Evolutionary conservation across 1,140 invertebrate genomes (phyloP).

Genomic region (Sitodiplosis mosellana): DNA sequence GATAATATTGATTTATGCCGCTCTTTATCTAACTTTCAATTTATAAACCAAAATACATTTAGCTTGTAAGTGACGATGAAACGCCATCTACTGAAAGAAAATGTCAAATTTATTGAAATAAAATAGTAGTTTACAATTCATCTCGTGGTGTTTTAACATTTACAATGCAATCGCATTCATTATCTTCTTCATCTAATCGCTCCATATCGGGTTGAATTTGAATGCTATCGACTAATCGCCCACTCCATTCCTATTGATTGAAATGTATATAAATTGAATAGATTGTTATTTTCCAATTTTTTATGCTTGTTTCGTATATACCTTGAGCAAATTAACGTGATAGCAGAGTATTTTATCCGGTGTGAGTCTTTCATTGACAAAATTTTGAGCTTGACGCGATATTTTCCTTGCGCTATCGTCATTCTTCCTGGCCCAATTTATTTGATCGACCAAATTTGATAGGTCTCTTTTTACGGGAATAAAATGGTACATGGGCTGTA

Average conservation of each 20-base stretch:
- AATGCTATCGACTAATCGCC: slow-evolving; percentile 38
- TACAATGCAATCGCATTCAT: slow-evolving; percentile 27
- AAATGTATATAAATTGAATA: no score
- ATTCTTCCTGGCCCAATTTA: slow-evolving; percentile 63
- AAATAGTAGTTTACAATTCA: neutral
- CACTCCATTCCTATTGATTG: slow-evolving; percentile 51
- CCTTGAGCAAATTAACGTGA: slow-evolving; percentile 58
- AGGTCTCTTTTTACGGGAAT: slow-evolving; percentile 65
- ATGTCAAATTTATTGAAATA: neutral
- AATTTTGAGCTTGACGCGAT: slow-evolving; percentile 46
- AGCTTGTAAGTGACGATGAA: no score
- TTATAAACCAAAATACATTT: neutral
- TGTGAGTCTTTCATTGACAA: slow-evolving; percentile 59
- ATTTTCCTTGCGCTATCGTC: slow-evolving; percentile 56
- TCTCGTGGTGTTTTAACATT: neutral
- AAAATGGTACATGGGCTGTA: slow-evolving; percentile 64
- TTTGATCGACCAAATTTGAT: slow-evolving; percentile 55
- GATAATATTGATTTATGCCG: slow-evolving; percentile 22
- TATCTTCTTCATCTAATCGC: slow-evolving; percentile 38
- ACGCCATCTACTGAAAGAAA: neutral
- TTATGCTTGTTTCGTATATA: slow-evolving; percentile 27
- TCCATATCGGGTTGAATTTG: slow-evolving; percentile 53
- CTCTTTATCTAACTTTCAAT: slow-evolving; percentile 6
- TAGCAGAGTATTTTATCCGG: slow-evolving; percentile 83
- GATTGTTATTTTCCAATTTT: no score